These are phyloP conservation scores for Rhadinocentrus ornatus DNA, from an alignment of 2,797 vertebrate genomes.

Conservation along the genomic window DNA sequence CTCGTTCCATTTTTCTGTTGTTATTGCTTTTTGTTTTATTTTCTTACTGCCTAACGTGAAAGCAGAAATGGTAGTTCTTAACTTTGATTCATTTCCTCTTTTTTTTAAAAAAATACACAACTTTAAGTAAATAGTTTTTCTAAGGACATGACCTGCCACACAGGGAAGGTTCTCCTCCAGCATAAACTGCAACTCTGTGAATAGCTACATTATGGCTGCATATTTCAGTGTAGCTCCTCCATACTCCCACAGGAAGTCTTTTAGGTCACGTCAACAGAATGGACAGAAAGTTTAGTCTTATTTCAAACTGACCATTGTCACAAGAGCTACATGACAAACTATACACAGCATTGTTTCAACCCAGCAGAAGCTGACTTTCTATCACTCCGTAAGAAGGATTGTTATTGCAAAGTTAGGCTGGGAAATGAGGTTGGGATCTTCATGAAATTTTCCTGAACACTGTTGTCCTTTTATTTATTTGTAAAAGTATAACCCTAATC, in stretches of 20 bases:
- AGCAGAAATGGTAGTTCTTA: slow-evolving; percentile 29
- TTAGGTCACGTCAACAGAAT: not conserved
- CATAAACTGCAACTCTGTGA: not conserved
- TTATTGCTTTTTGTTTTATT: slow-evolving; percentile 46
- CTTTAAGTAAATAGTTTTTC: not conserved
- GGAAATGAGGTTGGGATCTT: not conserved
- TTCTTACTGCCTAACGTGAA: slow-evolving; percentile 30
- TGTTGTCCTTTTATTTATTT: slow-evolving; percentile 1
- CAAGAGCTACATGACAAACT: not conserved
- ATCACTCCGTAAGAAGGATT: not conserved
- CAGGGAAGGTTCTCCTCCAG: not conserved
- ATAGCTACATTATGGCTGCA: not conserved
- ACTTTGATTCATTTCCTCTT: slow-evolving; percentile 32
- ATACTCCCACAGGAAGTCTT: not conserved
- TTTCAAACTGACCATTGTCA: not conserved
- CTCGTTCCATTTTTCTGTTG: not conserved
- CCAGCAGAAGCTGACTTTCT: not conserved
- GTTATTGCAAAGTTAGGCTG: not conserved
- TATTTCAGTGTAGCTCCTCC: not conserved
- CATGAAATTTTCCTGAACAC: not conserved
- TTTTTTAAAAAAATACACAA: slow-evolving; percentile 19
- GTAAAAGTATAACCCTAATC: slow-evolving; percentile 11
- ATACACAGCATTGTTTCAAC: not conserved
- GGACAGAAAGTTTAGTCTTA: not conserved
- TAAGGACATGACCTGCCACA: not conserved